Evolutionary conservation across 2,797 vertebrate species (phyloP).

Genomic region (Chiropotes sagulatus): DNA sequence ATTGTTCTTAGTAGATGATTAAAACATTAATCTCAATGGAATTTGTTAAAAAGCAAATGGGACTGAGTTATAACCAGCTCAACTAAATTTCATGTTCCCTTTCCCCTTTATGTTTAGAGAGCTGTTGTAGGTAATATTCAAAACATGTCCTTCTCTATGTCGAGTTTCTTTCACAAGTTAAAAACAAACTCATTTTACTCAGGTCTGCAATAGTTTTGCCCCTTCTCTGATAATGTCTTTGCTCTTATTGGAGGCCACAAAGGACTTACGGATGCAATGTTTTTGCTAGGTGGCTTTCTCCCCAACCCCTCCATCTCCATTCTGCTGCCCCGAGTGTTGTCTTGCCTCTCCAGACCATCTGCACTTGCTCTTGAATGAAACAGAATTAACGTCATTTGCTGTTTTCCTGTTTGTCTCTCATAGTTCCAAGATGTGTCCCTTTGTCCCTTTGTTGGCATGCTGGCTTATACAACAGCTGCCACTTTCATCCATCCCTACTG

Average conservation of each 20-base stretch:
- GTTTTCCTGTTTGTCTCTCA: conserved; percentile 78
- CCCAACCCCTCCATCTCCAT: not conserved
- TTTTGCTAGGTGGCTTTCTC: conserved; percentile 36
- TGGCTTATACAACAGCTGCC: conserved; percentile 79
- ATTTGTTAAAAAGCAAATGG: conserved; percentile 27
- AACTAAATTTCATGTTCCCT: not conserved
- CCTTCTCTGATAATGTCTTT: not conserved
- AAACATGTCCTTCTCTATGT: not conserved
- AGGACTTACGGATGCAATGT: not conserved
- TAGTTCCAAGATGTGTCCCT: conserved; percentile 78
- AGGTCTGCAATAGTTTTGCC: not conserved
- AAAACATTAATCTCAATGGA: not conserved
- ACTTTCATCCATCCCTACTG: conserved; percentile 76
- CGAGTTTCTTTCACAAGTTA: not conserved
- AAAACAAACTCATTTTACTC: conserved; percentile 44
- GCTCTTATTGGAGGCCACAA: not conserved
- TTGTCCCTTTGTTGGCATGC: conserved; percentile 69
- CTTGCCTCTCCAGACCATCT: conserved; percentile 71
- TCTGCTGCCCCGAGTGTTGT: conserved; percentile 60
- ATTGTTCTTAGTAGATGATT: not conserved
- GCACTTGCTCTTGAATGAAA: conserved; percentile 74
- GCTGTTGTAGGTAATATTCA: not conserved
- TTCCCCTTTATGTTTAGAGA: not conserved
- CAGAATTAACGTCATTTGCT: conserved; percentile 79
- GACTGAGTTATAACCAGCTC: not conserved